A percentile compares a stretch with the other conserved stretches of the same genome.
Conservation (phyloP, 2,113 vertebrate species). For the Malurus alboscapulatus region DNA sequence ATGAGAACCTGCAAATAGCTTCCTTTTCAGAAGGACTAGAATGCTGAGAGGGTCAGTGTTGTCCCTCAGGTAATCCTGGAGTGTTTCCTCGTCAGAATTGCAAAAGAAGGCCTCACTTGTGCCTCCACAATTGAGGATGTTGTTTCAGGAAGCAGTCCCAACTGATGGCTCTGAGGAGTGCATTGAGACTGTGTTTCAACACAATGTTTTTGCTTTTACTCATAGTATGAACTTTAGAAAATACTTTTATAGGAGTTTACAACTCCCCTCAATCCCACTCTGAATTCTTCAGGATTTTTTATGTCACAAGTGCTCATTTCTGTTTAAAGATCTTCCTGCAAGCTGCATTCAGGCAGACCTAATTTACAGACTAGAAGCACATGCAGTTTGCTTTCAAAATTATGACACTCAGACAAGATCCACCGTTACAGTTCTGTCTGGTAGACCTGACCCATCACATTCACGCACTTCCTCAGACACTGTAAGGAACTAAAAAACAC, state of each 20-base stretch:
- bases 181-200: neutral
- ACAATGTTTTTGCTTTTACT: neutral
- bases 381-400: neutral
- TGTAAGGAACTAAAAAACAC: neutral
- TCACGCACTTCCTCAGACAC: neutral
- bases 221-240: neutral
- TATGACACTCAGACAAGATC: neutral
- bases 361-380: neutral
- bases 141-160: neutral
- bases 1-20: neutral
- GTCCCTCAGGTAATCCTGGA: neutral
- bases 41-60: neutral
- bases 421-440: neutral
- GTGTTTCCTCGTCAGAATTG: neutral
- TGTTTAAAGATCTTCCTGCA: neutral
- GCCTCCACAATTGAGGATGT: neutral
- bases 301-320: neutral
- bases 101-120: neutral
- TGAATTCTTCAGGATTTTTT: neutral
- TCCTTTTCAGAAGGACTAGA: neutral
- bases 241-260: neutral
- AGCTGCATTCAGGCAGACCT: neutral
- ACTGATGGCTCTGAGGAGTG: neutral
- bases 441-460: neutral
- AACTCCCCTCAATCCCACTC: neutral